phyloP scores from a whole-genome alignment of 2,888 invertebrate genomes.

The Parasteatoda lunata region DNA sequence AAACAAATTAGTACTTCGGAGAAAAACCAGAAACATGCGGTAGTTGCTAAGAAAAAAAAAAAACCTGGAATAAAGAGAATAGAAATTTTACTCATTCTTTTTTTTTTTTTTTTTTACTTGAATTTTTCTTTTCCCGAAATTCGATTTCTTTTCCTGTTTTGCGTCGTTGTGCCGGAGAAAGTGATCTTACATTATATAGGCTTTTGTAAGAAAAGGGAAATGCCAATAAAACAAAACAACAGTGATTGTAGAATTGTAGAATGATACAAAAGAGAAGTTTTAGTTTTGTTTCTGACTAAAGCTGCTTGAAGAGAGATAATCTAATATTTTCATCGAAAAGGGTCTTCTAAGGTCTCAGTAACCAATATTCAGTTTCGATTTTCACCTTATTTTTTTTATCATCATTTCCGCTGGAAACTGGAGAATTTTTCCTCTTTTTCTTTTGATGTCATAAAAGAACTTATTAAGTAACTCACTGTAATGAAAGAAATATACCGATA shows the following conservation, averaged over 20 bases:
- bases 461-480: constrained; percentile 45
- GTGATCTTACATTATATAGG: constrained; percentile 42
- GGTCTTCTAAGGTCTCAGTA: constrained; percentile 42
- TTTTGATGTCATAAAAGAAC: constrained; percentile 50
- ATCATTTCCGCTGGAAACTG: constrained; percentile 37
- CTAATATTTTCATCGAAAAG: constrained; percentile 54
- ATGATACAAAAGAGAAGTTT: constrained; percentile 40
- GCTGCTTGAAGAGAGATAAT: constrained; percentile 42
- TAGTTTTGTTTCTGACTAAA: constrained; percentile 24
- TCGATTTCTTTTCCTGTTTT: constrained; percentile 45
- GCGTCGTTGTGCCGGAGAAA: constrained; percentile 16
- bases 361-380: constrained; percentile 59
- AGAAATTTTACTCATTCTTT: constrained; percentile 18
- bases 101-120: background rate
- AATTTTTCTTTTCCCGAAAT: constrained; percentile 18
- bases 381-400: constrained; percentile 41
- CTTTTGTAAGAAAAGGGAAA: constrained; percentile 38
- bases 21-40: constrained; percentile 8
- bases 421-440: constrained; percentile 13
- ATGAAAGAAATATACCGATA: constrained; percentile 51
- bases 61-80: constrained; percentile 12
- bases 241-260: constrained; percentile 57
- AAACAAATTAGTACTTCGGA: constrained; percentile 13
- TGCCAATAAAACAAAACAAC: constrained; percentile 44
- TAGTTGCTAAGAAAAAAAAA: background rate